phyloP scores from a whole-genome alignment of 2,113 vertebrate species.

The Cyprinus carpio region DNA sequence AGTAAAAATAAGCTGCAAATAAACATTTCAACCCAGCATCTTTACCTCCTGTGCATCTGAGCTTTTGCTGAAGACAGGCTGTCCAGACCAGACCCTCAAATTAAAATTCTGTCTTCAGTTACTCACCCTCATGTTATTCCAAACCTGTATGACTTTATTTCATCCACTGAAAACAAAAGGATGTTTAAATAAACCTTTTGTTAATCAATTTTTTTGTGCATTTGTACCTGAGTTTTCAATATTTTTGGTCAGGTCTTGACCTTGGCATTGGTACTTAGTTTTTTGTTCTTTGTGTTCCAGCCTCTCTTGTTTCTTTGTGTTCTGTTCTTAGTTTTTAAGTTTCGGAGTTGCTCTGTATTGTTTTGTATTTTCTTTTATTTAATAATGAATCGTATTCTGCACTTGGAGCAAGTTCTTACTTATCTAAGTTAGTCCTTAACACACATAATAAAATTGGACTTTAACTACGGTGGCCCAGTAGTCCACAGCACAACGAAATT shows the following conservation, averaged over 20 bases:
- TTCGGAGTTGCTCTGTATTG: neutral
- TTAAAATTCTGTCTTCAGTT: neutral
- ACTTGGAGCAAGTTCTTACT: neutral
- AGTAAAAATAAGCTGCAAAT: neutral
- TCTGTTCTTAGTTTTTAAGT: neutral
- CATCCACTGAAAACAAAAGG: neutral
- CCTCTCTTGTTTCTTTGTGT: neutral
- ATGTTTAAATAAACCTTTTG: neutral
- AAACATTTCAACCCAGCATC: conserved; percentile 31
- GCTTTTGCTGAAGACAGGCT: neutral
- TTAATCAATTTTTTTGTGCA: no score
- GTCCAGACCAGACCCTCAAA: neutral
- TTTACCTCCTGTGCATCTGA: neutral
- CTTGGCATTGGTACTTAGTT: neutral
- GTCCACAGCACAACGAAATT: no score
- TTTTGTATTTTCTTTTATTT: neutral
- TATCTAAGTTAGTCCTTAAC: neutral
- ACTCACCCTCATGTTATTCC: neutral
- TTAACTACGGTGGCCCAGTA: no score
- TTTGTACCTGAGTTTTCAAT: neutral
- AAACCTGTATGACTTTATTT: neutral
- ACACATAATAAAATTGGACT: no score
- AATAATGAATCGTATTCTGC: no score
- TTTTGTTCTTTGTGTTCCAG: neutral
- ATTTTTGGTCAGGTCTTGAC: neutral